Evolutionary conservation across 2,113 vertebrate genomes (phyloP).

Genomic region (Crocuta crocuta): DNA sequence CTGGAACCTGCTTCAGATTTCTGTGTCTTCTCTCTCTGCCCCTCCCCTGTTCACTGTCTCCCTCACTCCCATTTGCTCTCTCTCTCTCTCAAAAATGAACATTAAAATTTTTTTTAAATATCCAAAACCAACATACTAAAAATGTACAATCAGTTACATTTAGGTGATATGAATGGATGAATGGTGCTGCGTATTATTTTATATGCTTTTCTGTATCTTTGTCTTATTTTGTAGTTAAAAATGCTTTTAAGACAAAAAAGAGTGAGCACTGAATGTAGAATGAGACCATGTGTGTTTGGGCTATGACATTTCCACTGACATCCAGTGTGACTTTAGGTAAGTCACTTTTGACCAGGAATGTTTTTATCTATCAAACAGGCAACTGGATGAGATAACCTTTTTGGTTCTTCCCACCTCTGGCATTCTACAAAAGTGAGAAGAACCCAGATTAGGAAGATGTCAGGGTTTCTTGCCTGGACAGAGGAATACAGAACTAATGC

Average conservation of each 20-base stretch:
- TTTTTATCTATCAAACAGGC: not conserved
- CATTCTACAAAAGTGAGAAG: not conserved
- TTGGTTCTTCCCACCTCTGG: not conserved
- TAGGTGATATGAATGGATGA: not conserved
- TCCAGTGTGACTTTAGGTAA: not conserved
- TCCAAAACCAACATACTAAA: not conserved
- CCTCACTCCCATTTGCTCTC: too few species aligned
- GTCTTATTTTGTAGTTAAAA: not conserved
- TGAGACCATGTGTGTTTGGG: not conserved
- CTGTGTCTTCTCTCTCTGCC: too few species aligned
- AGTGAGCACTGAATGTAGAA: not conserved
- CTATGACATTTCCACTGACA: not conserved
- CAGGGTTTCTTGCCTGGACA: not conserved
- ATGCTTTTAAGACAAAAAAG: not conserved
- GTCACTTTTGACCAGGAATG: not conserved
- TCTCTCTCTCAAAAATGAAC: too few species aligned
- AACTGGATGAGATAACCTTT: not conserved
- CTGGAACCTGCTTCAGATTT: too few species aligned
- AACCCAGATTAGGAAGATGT: not conserved
- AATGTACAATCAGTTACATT: constrained; percentile 8
- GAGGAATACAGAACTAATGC: not conserved
- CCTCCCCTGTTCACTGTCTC: too few species aligned
- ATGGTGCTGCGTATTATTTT: not conserved
- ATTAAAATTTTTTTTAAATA: not conserved
- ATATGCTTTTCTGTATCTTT: not conserved